Percentiles rank a stretch among this genome's conserved stretches.
Conservation (phyloP, 1,140 invertebrate genomes). For the Drosophila ficusphila region DNA sequence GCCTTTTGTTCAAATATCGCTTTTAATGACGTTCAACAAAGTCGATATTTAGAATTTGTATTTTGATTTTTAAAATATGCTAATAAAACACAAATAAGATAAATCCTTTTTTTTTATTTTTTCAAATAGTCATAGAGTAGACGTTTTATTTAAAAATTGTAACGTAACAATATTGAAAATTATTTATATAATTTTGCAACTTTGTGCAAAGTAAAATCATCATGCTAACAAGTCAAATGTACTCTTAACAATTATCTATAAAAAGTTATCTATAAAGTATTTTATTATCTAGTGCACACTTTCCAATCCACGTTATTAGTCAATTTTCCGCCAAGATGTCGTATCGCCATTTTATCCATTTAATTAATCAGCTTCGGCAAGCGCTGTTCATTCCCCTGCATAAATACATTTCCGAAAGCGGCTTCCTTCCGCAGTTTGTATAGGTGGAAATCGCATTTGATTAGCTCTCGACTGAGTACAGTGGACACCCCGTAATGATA, state of each 20-base stretch:
- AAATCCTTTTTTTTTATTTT: background rate
- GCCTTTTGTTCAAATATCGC: background rate
- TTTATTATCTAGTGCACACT: background rate
- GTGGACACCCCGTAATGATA: slow-evolving; percentile 15
- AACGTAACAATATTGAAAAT: no score
- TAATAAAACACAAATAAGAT: background rate
- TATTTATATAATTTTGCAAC: background rate
- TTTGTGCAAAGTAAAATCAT: no score
- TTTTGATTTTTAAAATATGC: background rate
- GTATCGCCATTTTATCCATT: slow-evolving; percentile 22
- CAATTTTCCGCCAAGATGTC: slow-evolving; percentile 7
- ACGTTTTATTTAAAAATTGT: no score
- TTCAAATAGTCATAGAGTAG: no score
- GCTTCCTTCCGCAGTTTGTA: slow-evolving; percentile 24
- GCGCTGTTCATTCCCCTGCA: slow-evolving; percentile 7
- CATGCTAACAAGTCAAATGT: no score
- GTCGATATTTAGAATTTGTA: background rate
- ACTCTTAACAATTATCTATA: no score
- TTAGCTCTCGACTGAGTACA: slow-evolving; percentile 41
- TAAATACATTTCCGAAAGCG: slow-evolving; percentile 34
- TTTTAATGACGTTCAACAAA: slow-evolving; percentile 4
- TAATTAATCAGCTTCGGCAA: slow-evolving; percentile 21
- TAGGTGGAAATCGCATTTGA: slow-evolving; percentile 50
- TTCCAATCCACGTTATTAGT: background rate
- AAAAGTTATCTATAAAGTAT: background rate